Conservation (phyloP, 2,888 invertebrate genomes). For the Hoplodrina blanda region DNA sequence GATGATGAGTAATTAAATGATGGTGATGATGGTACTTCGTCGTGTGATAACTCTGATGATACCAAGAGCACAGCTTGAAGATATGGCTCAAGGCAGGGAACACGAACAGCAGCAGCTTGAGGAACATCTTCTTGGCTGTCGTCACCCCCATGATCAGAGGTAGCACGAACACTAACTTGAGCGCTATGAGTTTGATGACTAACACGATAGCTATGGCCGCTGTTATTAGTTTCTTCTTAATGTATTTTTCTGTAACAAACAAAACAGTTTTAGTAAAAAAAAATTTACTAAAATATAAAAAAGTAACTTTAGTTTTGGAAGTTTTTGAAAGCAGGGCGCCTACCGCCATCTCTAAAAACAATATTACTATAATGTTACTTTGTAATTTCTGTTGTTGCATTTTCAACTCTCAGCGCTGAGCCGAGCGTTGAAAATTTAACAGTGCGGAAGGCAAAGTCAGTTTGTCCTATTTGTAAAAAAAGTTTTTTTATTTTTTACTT, state of each 20-base stretch:
- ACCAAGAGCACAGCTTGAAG: conserved; percentile 96
- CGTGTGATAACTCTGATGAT: conserved; percentile 93
- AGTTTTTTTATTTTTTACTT: too few species aligned
- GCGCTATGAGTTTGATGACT: conserved; percentile 94
- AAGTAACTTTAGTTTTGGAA: too few species aligned
- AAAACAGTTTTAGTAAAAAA: background rate
- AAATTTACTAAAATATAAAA: too few species aligned
- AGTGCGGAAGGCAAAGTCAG: too few species aligned
- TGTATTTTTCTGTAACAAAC: conserved; percentile 93
- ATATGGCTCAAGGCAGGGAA: conserved; percentile 96
- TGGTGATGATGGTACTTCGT: conserved; percentile 96
- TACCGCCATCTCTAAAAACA: too few species aligned
- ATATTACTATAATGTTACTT: too few species aligned
- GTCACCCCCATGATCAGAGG: conserved; percentile 95
- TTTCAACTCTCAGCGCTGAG: too few species aligned
- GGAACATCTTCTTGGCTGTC: conserved; percentile 95
- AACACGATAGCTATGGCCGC: conserved; percentile 94
- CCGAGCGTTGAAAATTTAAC: too few species aligned
- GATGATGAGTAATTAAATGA: conserved; percentile 94
- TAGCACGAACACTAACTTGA: conserved; percentile 95
- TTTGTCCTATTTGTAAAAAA: too few species aligned
- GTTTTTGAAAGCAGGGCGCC: too few species aligned
- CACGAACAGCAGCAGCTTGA: conserved; percentile 95
- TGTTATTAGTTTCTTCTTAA: conserved; percentile 93
- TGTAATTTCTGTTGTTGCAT: too few species aligned